Evolutionary conservation across 2,888 invertebrate genomes (phyloP).

Genomic region (Drosophila subsilvestris): DNA sequence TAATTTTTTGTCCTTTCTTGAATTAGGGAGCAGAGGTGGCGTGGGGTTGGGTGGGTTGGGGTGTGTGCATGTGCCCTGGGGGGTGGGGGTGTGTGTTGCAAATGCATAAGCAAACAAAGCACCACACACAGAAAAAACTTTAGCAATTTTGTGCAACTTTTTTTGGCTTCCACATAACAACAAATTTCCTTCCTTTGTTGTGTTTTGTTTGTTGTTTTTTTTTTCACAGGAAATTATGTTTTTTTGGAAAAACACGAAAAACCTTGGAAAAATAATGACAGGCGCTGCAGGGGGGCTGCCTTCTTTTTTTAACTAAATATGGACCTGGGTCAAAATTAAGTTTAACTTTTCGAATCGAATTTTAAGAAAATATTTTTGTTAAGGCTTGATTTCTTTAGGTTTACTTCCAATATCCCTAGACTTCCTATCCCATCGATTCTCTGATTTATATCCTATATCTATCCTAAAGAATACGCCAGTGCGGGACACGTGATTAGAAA

Average conservation of each 20-base stretch:
- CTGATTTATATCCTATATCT: background rate
- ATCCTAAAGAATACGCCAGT: too few relatives aligned
- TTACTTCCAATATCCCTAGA: background rate
- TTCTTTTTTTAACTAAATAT: conserved; percentile 31
- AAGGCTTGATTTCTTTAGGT: background rate
- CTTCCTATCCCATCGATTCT: background rate
- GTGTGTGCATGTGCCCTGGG: background rate
- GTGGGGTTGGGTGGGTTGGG: conserved; percentile 2
- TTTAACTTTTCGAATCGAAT: conserved; percentile 13
- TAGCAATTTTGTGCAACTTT: conserved; percentile 71
- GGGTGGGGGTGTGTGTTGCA: conserved; percentile 22
- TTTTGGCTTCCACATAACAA: conserved; percentile 55
- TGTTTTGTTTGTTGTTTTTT: conserved; percentile 21
- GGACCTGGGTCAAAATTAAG: conserved; percentile 28
- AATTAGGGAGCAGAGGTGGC: conserved; percentile 4
- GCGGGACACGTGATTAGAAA: background rate
- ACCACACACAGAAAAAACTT: conserved; percentile 55
- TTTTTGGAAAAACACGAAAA: conserved; percentile 34
- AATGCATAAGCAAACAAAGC: conserved; percentile 41
- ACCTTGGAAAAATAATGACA: conserved; percentile 30
- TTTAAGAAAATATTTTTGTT: background rate
- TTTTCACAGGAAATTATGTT: conserved; percentile 55
- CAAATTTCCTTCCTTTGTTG: conserved; percentile 39
- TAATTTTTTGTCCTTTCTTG: conserved; percentile 53
- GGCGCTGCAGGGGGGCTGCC: too few relatives aligned